phyloP scores from a whole-genome alignment of 2,797 vertebrate genomes.

The Karalla daura region DNA sequence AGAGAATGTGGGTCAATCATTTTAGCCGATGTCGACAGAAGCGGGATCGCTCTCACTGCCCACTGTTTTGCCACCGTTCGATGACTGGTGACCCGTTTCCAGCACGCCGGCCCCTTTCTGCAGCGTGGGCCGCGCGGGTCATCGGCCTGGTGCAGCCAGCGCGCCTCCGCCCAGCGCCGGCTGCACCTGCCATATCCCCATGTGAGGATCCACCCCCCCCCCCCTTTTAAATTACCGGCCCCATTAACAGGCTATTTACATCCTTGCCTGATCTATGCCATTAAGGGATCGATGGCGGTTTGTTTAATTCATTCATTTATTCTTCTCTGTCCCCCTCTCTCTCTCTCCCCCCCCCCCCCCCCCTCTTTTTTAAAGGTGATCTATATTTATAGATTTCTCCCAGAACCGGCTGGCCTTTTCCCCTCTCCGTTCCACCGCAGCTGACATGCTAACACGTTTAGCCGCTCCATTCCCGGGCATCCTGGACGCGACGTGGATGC shows the following conservation, averaged over 20 bases:
- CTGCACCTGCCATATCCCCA: slow-evolving; percentile 9
- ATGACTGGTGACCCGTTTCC: slow-evolving; percentile 28
- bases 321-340: slow-evolving; percentile 18
- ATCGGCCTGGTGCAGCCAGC: slow-evolving; percentile 9
- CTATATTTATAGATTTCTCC: slow-evolving; percentile 73
- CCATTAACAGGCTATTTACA: slow-evolving; percentile 75
- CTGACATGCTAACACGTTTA: slow-evolving; percentile 52
- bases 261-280: slow-evolving; percentile 66
- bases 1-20: slow-evolving; percentile 1
- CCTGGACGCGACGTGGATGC: not conserved
- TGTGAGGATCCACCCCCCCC: slow-evolving; percentile 29
- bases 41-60: not conserved
- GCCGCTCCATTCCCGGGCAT: slow-evolving; percentile 10
- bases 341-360: not conserved
- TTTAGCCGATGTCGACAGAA: slow-evolving; percentile 23
- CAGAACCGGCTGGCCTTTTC: slow-evolving; percentile 45
- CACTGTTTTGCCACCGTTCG: not conserved
- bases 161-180: slow-evolving; percentile 15
- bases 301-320: slow-evolving; percentile 75
- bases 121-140: not conserved
- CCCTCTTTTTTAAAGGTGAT: slow-evolving; percentile 44
- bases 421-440: slow-evolving; percentile 35
- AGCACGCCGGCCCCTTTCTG: not conserved
- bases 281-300: slow-evolving; percentile 73
- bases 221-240: slow-evolving; percentile 60